Evolutionary conservation across 2,113 vertebrate species (phyloP).

Genomic region (Pogonocichla stellata): DNA sequence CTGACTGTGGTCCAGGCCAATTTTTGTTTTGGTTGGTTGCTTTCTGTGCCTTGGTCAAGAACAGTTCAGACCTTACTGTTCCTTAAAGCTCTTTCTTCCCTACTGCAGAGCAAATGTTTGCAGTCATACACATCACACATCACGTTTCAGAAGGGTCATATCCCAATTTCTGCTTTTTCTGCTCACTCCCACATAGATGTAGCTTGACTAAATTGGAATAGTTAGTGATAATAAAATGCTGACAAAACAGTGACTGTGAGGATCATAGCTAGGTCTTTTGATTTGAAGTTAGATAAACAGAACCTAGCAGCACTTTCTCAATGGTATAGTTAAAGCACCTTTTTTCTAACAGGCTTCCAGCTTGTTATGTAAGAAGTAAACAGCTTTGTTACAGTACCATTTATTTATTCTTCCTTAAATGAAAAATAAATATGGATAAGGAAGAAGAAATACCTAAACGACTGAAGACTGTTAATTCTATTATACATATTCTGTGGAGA

Average conservation of each 20-base stretch:
- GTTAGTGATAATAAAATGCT: background rate
- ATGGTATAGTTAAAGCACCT: background rate
- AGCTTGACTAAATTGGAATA: background rate
- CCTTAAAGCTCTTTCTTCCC: background rate
- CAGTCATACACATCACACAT: fast-evolving
- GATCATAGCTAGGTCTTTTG: background rate
- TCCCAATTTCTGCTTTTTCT: background rate
- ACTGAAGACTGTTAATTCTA: background rate
- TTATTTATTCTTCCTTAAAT: background rate
- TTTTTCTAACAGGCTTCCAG: background rate
- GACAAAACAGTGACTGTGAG: background rate
- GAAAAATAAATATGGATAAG: background rate
- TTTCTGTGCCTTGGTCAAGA: background rate
- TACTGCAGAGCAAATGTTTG: background rate
- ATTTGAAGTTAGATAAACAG: background rate
- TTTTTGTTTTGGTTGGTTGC: background rate
- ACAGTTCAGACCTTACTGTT: background rate
- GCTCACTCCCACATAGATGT: background rate
- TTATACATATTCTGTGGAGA: background rate
- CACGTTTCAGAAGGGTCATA: background rate
- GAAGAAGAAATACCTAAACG: background rate
- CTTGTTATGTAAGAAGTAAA: background rate
- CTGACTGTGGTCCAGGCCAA: background rate
- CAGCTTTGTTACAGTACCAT: background rate
- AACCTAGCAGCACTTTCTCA: background rate